These are phyloP conservation scores for Ctenicera cuprea DNA, from an alignment of 2,888 invertebrate genomes.

Conservation along the genomic window DNA sequence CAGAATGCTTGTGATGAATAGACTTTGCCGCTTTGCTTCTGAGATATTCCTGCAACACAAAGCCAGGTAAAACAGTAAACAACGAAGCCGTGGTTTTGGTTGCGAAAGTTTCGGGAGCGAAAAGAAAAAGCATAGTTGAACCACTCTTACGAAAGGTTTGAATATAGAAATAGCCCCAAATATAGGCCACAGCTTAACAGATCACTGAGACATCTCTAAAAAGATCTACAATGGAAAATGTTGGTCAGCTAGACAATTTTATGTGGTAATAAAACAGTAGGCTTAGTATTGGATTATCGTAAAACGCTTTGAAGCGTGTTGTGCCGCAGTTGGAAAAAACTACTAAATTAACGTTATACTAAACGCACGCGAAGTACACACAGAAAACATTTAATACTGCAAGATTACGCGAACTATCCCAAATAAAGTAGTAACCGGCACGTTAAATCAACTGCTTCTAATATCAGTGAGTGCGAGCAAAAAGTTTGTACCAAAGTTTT, in stretches of 20 bases:
- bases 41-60: not conserved
- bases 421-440: constrained; percentile 12
- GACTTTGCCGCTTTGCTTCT: not conserved
- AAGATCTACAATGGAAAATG: constrained; percentile 43
- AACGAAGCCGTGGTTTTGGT: not conserved
- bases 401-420: constrained; percentile 5
- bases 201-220: constrained; percentile 36
- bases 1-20: constrained; percentile 24
- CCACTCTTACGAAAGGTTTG: not conserved
- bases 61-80: constrained; percentile 5
- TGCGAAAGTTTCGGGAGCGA: not conserved
- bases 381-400: constrained; percentile 13
- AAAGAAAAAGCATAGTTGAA: not conserved
- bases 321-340: constrained; percentile 35
- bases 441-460: constrained; percentile 19
- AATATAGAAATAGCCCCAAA: constrained; percentile 19
- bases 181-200: constrained; percentile 24
- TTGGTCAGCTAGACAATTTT: constrained; percentile 51
- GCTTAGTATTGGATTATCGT: constrained; percentile 52
- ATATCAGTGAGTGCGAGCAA: constrained; percentile 22
- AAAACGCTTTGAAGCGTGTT: constrained; percentile 46
- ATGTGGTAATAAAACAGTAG: constrained; percentile 49
- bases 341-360: constrained; percentile 34
- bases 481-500: constrained; percentile 14
- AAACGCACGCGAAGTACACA: constrained; percentile 1